Percentiles rank a stretch among this genome's conserved stretches.
phyloP scores from a whole-genome alignment of 30 jellyfish, hydroid and myxozoan genomes.

The Pseudorhiza aurosa region DNA sequence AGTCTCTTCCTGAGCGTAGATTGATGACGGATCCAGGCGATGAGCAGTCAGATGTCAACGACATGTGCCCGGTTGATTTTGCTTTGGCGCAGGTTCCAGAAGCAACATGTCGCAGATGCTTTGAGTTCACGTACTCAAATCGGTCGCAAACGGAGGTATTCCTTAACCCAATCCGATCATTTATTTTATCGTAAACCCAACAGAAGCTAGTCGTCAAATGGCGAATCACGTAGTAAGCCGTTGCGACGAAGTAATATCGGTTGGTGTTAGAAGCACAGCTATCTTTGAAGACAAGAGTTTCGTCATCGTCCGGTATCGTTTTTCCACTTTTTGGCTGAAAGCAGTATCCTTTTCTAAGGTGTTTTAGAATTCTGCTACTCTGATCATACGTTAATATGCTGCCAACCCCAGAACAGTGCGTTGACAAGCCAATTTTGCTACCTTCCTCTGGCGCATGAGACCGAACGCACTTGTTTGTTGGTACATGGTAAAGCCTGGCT shows the following conservation, averaged over 20 bases:
- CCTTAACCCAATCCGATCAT: background rate
- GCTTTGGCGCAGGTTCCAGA: background rate
- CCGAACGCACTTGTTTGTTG: constrained; percentile 8
- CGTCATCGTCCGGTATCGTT: background rate
- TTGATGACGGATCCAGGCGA: background rate
- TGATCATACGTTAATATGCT: background rate
- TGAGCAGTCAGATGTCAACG: background rate
- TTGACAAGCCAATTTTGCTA: background rate
- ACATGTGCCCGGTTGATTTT: background rate
- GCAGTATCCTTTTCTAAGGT: background rate
- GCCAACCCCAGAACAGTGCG: constrained; percentile 11
- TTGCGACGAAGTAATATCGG: background rate
- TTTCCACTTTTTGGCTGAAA: background rate
- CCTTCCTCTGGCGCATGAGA: background rate
- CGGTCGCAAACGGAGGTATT: constrained; percentile 33
- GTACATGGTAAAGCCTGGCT: constrained; percentile 3
- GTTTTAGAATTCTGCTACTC: background rate
- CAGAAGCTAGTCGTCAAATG: constrained; percentile 1
- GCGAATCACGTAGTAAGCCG: constrained; percentile 7
- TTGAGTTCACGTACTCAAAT: background rate
- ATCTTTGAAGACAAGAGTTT: background rate
- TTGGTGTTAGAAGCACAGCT: background rate
- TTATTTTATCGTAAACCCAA: constrained; percentile 3
- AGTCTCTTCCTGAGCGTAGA: background rate
- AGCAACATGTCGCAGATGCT: constrained; percentile 6